Evolutionary conservation across 2,888 invertebrate species (phyloP), one percentile per base, ranked within the genome.

Genomic region (Metalampra italica): DNA sequence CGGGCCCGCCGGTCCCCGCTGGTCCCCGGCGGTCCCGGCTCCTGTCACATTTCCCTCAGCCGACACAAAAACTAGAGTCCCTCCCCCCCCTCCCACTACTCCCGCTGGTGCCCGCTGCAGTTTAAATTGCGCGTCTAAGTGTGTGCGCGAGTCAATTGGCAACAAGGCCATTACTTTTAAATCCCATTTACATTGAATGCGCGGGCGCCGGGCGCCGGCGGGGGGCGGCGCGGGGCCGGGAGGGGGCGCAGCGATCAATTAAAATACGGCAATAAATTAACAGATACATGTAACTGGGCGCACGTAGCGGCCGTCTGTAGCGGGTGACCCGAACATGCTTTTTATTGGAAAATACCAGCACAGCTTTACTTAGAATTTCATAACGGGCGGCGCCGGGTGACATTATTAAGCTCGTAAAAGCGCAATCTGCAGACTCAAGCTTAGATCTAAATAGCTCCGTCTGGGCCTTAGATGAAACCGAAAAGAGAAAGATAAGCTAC

Each of bases 181-280:
- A 66, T 60, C 75, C 62, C 82, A 87, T 87, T 87, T 81, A 82
- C 86, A 87, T 87, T 87, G 86, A 87, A 87, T 87, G 86, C 78
- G 58, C 78, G 58, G 67, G 62, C 60, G 68, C 66, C 64, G 62
- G 66, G 22, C 22, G 22, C 3, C 22, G 22, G 61, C 62, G 71
- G 69, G 60, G 76, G 72, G 22, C 22, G 22, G 22, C 22, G 62
- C 50, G 51, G 56, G 57, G 57, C 51, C 54, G 56, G 64, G 60
- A 62, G 71, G 69, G 60, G 76, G 72, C 70, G 75, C 71, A 61
- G 63, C 66, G 61, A 69, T 69, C 82, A 84, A 85, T 86, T 87
- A 86, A 86, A 86, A 84, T 82, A 76, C 75, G 71, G 67, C 75
- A 71, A 78, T 83, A 83, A 82, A 85, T 86, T 82, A 41, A 29